phyloP scores from a whole-genome alignment of 2,888 invertebrate genomes.

The Callyntrura sp. region DNA sequence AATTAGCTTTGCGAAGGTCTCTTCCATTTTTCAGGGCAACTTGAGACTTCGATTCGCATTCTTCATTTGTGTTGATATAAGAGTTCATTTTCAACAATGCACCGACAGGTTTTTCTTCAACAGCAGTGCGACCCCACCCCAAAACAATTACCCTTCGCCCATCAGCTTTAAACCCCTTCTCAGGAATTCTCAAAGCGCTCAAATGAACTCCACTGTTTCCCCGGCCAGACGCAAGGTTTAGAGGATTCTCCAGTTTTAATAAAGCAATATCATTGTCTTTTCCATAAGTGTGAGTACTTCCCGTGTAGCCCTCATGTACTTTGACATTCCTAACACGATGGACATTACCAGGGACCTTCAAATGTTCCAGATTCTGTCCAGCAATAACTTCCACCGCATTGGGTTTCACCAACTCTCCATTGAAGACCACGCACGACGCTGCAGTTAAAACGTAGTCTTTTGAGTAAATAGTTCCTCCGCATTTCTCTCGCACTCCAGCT shows the following conservation, averaged over 20 bases:
- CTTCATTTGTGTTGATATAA: constrained; percentile 48
- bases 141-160: constrained; percentile 44
- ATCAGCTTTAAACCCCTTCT: constrained; percentile 44
- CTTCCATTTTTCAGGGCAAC: constrained; percentile 52
- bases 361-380: constrained; percentile 59
- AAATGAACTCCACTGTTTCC: background rate
- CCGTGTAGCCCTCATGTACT: constrained; percentile 53
- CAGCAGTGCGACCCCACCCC: constrained; percentile 61
- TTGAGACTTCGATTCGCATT: constrained; percentile 45
- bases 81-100: constrained; percentile 53
- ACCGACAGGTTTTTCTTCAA: constrained; percentile 52
- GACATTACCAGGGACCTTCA: constrained; percentile 6
- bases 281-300: constrained; percentile 35
- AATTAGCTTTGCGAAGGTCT: background rate
- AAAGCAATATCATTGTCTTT: constrained; percentile 62
- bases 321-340: constrained; percentile 47
- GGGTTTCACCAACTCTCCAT: constrained; percentile 26
- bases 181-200: constrained; percentile 52
- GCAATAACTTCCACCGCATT: constrained; percentile 40
- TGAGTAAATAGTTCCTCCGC: constrained; percentile 56
- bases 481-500: constrained; percentile 48
- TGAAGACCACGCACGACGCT: constrained; percentile 44
- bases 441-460: constrained; percentile 54
- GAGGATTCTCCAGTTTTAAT: background rate
- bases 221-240: background rate